These are phyloP conservation scores for Calidris pugnax DNA, from an alignment of 2,113 vertebrate genomes.

Conservation along the genomic window DNA sequence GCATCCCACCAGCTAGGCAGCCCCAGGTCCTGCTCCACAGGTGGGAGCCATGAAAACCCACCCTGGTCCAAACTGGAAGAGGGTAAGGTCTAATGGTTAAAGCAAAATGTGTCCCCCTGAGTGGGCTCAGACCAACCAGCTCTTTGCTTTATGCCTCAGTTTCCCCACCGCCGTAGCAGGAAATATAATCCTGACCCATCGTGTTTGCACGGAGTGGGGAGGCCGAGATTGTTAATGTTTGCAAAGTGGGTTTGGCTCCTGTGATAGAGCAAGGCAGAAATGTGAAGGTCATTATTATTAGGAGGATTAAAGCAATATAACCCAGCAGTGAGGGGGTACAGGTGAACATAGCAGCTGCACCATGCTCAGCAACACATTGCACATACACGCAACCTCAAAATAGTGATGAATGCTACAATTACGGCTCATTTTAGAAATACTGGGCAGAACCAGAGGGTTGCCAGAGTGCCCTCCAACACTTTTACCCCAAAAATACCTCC, in stretches of 20 bases:
- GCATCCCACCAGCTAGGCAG: background rate
- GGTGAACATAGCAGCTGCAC: background rate
- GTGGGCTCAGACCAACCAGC: background rate
- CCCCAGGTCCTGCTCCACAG: background rate
- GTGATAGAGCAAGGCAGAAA: constrained; percentile 38
- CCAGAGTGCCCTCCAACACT: background rate
- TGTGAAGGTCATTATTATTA: constrained; percentile 60
- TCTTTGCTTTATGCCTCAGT: constrained; percentile 31
- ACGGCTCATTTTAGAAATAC: background rate
- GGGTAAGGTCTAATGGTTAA: background rate
- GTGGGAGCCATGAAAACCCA: background rate
- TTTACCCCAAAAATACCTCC: background rate
- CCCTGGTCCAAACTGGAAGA: background rate
- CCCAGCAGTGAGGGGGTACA: background rate
- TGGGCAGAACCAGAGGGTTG: background rate
- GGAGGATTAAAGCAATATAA: constrained; percentile 28
- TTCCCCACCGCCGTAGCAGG: background rate
- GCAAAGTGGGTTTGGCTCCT: constrained; percentile 48
- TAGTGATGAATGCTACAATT: accelerated
- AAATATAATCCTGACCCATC: background rate
- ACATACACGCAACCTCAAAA: accelerated
- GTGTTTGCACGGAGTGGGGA: background rate
- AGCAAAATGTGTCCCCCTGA: background rate
- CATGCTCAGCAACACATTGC: background rate
- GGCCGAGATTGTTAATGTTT: constrained; percentile 14